Base-by-base conservation (phyloP, 2,113 vertebrate species). In the Cisticola juncidis region DNA sequence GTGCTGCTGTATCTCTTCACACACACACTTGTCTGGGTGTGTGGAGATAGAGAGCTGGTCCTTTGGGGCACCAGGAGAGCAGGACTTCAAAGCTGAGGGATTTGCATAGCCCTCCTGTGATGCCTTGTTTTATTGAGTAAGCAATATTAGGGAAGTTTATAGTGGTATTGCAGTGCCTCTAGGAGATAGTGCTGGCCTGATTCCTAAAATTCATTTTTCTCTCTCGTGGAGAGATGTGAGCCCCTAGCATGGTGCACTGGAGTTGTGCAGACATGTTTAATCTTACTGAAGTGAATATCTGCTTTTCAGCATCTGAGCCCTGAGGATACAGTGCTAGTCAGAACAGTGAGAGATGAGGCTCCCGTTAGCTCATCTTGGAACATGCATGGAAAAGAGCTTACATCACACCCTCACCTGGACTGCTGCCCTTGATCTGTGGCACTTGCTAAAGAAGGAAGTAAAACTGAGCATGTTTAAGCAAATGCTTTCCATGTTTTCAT, bases 391-490 rank as follows among this genome's bases (percentile, higher is more conserved):
- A 81, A 86, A 88, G 90, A 64, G 93, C 83, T 97, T 86, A 94
- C 90, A 78, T 95, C 95, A 96, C 95, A 31, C 65, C 50, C 81
- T 96, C 80, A 95, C 92, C 93, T 97, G 95, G 96, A 86, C 69
- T 72, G 69, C 14, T 94, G 95, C 94, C 88, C 88, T 94, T 81
- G 19, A 76, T 94, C 82, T 62, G 5, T 58, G 88, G 60, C 66
- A 62, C 90, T 95, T 90, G 71, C 88, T 95, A 70, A 83, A 92
- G 94, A 88, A 92, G 93, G 94, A 96, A 92, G 76, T 78, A 88
- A 86, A 96, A 53, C 12, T 0, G 23, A 94, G 92, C 90, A 28
- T 93, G 94, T 97, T 96, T 64, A 86, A 93, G 93, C 93, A 94
- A 33, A 94, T 86, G 80, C 73, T 96, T 92, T 86, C 88, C 77